Conservation (phyloP, 2,888 invertebrate species). For the Xylota segnis region DNA sequence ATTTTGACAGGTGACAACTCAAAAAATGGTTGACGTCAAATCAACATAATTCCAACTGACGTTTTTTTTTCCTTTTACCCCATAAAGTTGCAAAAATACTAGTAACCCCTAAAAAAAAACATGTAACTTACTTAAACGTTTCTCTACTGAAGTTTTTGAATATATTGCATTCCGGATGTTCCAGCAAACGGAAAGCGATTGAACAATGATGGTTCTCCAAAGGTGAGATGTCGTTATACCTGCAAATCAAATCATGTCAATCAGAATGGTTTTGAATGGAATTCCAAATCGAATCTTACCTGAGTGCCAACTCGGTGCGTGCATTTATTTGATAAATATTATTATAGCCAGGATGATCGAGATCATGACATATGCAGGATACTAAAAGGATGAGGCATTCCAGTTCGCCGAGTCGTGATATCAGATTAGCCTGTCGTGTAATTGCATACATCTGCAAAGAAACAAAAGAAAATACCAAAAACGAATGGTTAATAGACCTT, state of each 20-base stretch:
- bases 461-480: constrained; percentile 3
- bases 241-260: constrained; percentile 69
- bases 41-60: too few relatives aligned
- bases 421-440: constrained; percentile 89
- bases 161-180: constrained; percentile 92
- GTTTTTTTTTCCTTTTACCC: too few relatives aligned
- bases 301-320: constrained; percentile 91
- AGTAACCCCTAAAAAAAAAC: not conserved
- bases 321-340: constrained; percentile 94
- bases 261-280: not conserved
- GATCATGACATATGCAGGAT: constrained; percentile 92
- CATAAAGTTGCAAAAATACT: not conserved
- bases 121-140: constrained; percentile 86
- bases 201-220: constrained; percentile 95
- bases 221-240: constrained; percentile 93
- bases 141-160: constrained; percentile 88
- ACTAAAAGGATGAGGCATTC: constrained; percentile 91
- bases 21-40: too few relatives aligned
- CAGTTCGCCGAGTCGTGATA: constrained; percentile 89
- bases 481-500: constrained; percentile 26
- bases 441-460: constrained; percentile 91
- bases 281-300: constrained; percentile 81
- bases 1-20: too few relatives aligned
- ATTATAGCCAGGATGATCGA: constrained; percentile 92
- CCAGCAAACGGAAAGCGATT: constrained; percentile 92